Evolutionary conservation across 2,113 vertebrate genomes (phyloP), one percentile per base, ranked within the genome.

Genomic region (Anthoscopus minutus): DNA sequence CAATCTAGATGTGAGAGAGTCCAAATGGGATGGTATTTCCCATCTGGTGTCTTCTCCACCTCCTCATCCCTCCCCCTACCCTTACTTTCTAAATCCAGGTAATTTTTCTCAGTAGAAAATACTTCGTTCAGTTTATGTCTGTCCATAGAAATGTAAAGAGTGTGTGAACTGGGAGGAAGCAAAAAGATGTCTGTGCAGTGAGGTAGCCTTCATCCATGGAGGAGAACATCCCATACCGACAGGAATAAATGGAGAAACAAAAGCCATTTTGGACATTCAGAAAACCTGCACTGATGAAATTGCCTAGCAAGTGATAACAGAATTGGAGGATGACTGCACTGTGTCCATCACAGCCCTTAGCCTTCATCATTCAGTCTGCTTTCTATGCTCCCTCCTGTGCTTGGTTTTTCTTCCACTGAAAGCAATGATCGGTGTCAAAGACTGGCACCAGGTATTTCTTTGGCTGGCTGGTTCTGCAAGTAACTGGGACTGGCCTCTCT

Each of bases 381-480:
- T 92, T 89, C 42, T 67, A 11, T 66, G 30, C 20, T 66, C 12
- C 11, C 44, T 81, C 1, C 0, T 11, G 16, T 58, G 8, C 30
- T 81, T 74, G 16, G 10, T 3, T 44, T 86, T 80, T 70, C 22
- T 73, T 13, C 28, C 8, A 11, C n/a, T 61, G 65, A 62, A 81
- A 81, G 48, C 61, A 74, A 45, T 42, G 35, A 13, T 47, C 0
- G 0, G 14, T n/a, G n/a, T n/a, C n/a, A n/a, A n/a, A n/a, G 8
- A 31, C 42, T 37, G 30, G 42, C 50, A 50, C 23, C 0, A 1
- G 48, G 4, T 47, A 27, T 45, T 81, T 35, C 23, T 5, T 0
- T 76, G 10, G 4, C 40, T 2, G 1, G 4, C 47, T 85, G 17
- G 31, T 82, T 80, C 58, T 65, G 33, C 38, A 23, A n/a, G n/a